Base-by-base conservation (phyloP, 2,888 invertebrate genomes). In the Himalopsyche anomala region DNA sequence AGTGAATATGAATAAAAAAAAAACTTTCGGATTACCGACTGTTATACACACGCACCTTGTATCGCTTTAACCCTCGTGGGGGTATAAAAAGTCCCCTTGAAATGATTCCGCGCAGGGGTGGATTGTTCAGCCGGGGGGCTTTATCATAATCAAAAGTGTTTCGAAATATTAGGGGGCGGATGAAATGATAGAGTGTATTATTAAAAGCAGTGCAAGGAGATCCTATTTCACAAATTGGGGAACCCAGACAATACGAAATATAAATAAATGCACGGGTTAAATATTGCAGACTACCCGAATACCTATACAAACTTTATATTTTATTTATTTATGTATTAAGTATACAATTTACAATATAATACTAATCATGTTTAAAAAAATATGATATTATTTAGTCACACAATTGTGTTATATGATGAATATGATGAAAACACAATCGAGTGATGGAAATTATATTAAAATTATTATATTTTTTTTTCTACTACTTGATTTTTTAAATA, bases 131-230 rank as follows among this genome's bases (percentile, higher is more conserved):
- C 86, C 15, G 38, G 87, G 87, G 88, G 87, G 88, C 83, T 84
- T 84, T 84, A 55, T 86, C 81, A 87, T 88, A 87, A 88, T 87
- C 88, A 87, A 87, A 84, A 88, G 87, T 85, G 86, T 85, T 86
- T 82, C 84, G 62, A 84, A 84, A 87, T 87, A 84, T 83, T 83
- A 54, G 84, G 87, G 87, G 87, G 88, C 84, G 87, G 69, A 83
- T 69, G 15, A 86, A 87, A 86, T 86, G 86, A 88, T 88, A 86
- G 86, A 88, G 82, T 88, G 82, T 83, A 85, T 88, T 86, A 87
- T 87, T 88, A 88, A 88, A 88, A 86, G 87, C 86, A 55, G 45
- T 54, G 80, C 36, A 2, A 74, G 38, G 9, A 74, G 28, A 74
- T 74, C 36, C 11, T 38, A 74, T 74, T 38, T 74, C 36, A 74